Evolutionary conservation across 1,140 invertebrate genomes (phyloP), one percentile per base, ranked within the genome.

Genomic region (Drosophila chauvacae): DNA sequence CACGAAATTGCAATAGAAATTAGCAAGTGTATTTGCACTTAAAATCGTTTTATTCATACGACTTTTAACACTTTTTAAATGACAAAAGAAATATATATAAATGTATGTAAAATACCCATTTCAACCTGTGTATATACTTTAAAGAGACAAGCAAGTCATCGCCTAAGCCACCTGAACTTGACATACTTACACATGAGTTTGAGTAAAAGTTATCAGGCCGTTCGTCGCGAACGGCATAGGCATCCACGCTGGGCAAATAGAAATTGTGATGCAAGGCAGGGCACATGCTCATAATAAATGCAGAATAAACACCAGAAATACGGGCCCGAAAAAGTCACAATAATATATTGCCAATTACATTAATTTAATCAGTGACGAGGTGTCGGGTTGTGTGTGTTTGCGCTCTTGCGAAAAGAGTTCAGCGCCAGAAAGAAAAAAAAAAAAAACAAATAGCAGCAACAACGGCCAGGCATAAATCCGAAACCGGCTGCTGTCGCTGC

Each of bases 341-440:
- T 56, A 60, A 80, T 60, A 78, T 77, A 80, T 80, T 71, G 69
- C 58, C 77, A 87, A 87, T 87, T 87, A 78, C 72, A 88, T 84
- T 88, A 80, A 87, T 88, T 83, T 77, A 71, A 85, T 81, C 81
- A 60, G 66, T 41, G 50, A 51, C 60, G 61, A 59, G 57, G 51
- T 42, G 63, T 60, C 18, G 53, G 42, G 10, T 16, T 57, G 33
- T 64, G 59, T 55, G 44, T 74, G 69, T 72, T 72, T 72, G 56
- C 35, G 58, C 55, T 69, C 39, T 80, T 82, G 80, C 80, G 80
- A 82, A 78, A 82, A 82, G 68, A 78, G 59, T 80, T 84, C 81
- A 68, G 63, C 75, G 42, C 60, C 65, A 81, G 51, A 55, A 55
- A 55, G 50, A 35, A 35, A 51, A 53, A 14, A 41, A 61, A 55